Evolutionary conservation across 2,113 vertebrate genomes (phyloP).

Genomic region (Rhinogobius similis): DNA sequence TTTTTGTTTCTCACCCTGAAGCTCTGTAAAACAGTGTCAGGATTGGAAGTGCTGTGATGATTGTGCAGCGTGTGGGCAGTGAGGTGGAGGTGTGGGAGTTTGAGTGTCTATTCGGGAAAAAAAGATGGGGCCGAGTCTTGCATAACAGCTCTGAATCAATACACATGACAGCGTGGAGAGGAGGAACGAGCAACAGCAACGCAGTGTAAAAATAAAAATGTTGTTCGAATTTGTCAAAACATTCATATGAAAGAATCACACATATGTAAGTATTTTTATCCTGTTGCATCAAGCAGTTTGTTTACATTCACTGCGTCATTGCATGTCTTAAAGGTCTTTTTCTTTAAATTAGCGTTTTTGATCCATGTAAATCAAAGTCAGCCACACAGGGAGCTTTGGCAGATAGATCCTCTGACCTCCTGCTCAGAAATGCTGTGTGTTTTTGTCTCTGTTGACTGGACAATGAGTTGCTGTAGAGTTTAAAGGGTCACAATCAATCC

Average conservation of each 20-base stretch:
- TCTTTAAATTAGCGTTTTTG: constrained; percentile 59
- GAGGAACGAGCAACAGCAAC: constrained; percentile 61
- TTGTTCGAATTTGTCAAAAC: constrained; percentile 9
- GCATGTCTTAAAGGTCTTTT: constrained; percentile 55
- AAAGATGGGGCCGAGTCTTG: constrained; percentile 61
- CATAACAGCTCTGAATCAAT: constrained; percentile 68
- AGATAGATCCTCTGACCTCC: constrained; percentile 13
- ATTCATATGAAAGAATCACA: background rate
- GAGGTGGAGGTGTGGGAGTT: constrained; percentile 61
- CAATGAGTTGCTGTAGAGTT: constrained; percentile 33
- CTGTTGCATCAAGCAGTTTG: constrained; percentile 4
- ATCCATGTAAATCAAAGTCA: constrained; percentile 63
- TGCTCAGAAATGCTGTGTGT: constrained; percentile 17
- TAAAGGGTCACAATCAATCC: constrained; percentile 52
- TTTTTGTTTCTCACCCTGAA: background rate
- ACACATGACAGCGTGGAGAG: constrained; percentile 43
- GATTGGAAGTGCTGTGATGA: constrained; percentile 24
- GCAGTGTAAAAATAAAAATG: constrained; percentile 56
- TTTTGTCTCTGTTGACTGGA: constrained; percentile 16
- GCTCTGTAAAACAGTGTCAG: constrained; percentile 25
- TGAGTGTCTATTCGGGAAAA: constrained; percentile 50
- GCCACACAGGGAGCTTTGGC: constrained; percentile 27
- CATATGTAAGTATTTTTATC: background rate
- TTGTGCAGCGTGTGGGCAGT: constrained; percentile 54
- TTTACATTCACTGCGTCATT: background rate